Conservation (phyloP, 2,888 invertebrate species). For the Petrolisthes cinctipes region DNA sequence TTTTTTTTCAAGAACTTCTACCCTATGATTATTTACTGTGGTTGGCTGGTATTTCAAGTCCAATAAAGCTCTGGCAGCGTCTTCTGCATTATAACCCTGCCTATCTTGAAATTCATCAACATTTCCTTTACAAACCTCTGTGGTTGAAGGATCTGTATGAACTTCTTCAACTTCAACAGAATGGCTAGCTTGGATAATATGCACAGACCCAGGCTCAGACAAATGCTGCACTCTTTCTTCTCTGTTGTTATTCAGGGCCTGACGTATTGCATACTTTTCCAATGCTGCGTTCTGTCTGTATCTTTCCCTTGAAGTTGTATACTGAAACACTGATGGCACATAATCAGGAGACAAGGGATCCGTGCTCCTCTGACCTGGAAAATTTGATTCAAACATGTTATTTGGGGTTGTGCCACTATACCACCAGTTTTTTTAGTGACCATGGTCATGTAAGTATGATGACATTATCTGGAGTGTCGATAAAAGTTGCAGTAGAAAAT, state of each 20-base stretch:
- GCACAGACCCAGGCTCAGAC: neutral
- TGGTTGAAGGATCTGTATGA: neutral
- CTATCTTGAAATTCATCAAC: neutral
- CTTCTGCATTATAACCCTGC: neutral
- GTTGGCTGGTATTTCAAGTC: neutral
- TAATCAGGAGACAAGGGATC: slow-evolving; percentile 2
- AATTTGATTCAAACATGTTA: neutral
- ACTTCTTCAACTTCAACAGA: slow-evolving; percentile 12
- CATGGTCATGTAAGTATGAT: neutral
- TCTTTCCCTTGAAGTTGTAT: neutral
- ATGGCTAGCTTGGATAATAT: neutral
- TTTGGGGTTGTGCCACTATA: neutral
- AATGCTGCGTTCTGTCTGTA: neutral
- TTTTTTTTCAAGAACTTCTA: neutral
- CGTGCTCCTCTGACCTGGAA: slow-evolving; percentile 2
- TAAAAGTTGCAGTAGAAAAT: neutral
- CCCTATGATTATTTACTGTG: neutral
- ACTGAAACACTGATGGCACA: neutral
- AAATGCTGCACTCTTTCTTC: neutral
- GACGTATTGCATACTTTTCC: neutral
- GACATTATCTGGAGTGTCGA: neutral
- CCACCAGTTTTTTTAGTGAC: neutral
- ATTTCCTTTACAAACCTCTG: neutral
- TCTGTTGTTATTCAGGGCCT: neutral
- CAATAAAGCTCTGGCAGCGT: neutral